Evolutionary conservation across 2,797 vertebrate species (phyloP), one percentile per base, ranked within the genome.

Genomic region (Mergus octosetaceus): DNA sequence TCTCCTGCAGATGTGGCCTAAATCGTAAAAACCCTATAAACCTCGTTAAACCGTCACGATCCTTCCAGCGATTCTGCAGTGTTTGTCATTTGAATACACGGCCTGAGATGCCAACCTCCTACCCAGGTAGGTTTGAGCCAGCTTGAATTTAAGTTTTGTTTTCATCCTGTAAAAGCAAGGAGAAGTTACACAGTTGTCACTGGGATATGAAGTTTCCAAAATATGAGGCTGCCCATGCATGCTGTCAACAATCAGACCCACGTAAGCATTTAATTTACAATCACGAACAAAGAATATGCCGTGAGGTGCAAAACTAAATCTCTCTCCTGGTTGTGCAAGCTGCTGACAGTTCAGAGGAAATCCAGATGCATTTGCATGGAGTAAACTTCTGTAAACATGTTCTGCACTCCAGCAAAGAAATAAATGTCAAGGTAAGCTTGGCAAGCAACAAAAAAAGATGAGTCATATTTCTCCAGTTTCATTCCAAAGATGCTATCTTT

Each of bases 401-500:
- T 85, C 90, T 96, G 85, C 87, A 72, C 88, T 43, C 97, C 96
- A 96, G 97, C 88, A 91, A 97, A 97, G 96, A 98, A 98, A 98
- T 98, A 98, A 98, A 98, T 98, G 98, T 98, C 98, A 98, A 98
- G 97, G 97, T 98, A 97, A 97, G 97, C 97, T 98, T 98, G 98
- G 98, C 97, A 98, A 97, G 90, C 22, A 30, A 89, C 93, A 86
- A 89, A 95, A 91, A 95, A 94, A 92, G 94, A 98, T 97, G 98
- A 98, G 97, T 98, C 98, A 97, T 88, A 64, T 95, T 97, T 97
- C 95, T 98, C 91, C 97, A 97, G 96, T 97, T 97, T 97, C 96
- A 98, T 97, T 98, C 97, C 97, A 87, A 87, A 98, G 97, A 98
- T 97, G 95, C 92, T 97, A 97, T 98, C 97, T 98, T 98, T 97